These are phyloP conservation scores for Sphinx pinastri DNA, from an alignment of 2,888 invertebrate species.

Conservation along the genomic window DNA sequence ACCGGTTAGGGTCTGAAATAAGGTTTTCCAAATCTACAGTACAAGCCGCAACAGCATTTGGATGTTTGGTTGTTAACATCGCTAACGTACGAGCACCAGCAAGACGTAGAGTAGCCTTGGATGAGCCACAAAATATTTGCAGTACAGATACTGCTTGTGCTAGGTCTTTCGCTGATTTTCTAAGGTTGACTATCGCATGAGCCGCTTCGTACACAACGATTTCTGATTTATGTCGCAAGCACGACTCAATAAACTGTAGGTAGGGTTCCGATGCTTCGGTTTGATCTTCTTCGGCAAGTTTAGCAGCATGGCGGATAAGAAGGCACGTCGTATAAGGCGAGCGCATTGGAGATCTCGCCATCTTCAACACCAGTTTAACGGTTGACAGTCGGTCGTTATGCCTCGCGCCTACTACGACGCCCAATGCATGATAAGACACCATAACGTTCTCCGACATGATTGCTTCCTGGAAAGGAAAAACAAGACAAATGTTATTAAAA, in stretches of 20 bases:
- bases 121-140: conserved; percentile 98
- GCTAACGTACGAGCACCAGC: conserved; percentile 99
- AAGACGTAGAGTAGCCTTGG: conserved; percentile 96
- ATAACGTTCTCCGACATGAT: conserved; percentile 87
- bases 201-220: conserved; percentile 99
- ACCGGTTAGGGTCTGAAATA: conserved; percentile 98
- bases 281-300: conserved; percentile 95
- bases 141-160: conserved; percentile 98
- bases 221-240: conserved; percentile 98
- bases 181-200: conserved; percentile 97
- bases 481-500: neutral
- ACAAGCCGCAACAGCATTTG: conserved; percentile 98
- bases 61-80: conserved; percentile 97
- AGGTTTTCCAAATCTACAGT: conserved; percentile 99
- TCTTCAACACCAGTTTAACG: conserved; percentile 96
- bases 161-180: conserved; percentile 93
- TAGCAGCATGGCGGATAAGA: conserved; percentile 96
- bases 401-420: conserved; percentile 96
- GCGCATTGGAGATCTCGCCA: conserved; percentile 92
- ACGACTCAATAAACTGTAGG: conserved; percentile 97
- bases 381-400: conserved; percentile 98
- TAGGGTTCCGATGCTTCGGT: conserved; percentile 88
- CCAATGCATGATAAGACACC: conserved; percentile 99
- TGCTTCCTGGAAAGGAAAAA: conserved; percentile 67
- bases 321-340: conserved; percentile 98